These are phyloP conservation scores for Rhyzopertha dominica DNA, from an alignment of 1,140 invertebrate genomes.

Conservation along the genomic window DNA sequence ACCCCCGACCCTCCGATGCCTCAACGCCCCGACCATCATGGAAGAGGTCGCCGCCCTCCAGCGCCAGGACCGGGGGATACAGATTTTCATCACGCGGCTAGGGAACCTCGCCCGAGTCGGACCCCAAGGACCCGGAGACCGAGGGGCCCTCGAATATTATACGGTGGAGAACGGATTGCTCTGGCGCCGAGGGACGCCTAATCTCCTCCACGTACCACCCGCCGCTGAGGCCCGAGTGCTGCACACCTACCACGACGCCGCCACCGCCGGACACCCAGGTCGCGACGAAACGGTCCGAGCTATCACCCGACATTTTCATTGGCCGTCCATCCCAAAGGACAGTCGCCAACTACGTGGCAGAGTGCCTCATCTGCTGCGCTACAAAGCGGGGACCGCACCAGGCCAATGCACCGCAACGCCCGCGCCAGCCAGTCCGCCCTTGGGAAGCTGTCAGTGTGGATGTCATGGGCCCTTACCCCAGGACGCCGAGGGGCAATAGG, in stretches of 20 bases:
- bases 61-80: too few species aligned
- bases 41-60: too few species aligned
- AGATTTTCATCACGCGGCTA: too few species aligned
- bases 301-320: background rate
- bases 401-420: background rate
- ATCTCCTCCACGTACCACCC: background rate
- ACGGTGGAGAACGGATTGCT: background rate
- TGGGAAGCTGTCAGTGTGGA: slow-evolving; percentile 11
- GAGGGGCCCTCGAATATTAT: background rate
- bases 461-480: slow-evolving; percentile 6
- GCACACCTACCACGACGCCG: slow-evolving; percentile 1
- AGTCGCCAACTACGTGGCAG: slow-evolving; percentile 1
- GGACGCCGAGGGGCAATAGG: slow-evolving; percentile 1
- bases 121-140: slow-evolving; percentile 4
- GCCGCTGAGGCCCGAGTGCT: background rate
- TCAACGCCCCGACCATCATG: too few species aligned
- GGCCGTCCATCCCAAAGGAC: background rate
- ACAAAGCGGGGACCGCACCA: slow-evolving; percentile 2
- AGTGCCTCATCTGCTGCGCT: slow-evolving; percentile 2
- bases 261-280: background rate
- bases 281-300: slow-evolving; percentile 1
- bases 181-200: background rate
- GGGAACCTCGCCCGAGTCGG: too few species aligned
- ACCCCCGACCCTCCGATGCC: too few species aligned
- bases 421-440: slow-evolving; percentile 1